Percentiles rank a stretch among this genome's conserved stretches.
These are phyloP conservation scores for Poeciliopsis gracilis DNA, from an alignment of 2,797 vertebrate species.

Conservation along the genomic window DNA sequence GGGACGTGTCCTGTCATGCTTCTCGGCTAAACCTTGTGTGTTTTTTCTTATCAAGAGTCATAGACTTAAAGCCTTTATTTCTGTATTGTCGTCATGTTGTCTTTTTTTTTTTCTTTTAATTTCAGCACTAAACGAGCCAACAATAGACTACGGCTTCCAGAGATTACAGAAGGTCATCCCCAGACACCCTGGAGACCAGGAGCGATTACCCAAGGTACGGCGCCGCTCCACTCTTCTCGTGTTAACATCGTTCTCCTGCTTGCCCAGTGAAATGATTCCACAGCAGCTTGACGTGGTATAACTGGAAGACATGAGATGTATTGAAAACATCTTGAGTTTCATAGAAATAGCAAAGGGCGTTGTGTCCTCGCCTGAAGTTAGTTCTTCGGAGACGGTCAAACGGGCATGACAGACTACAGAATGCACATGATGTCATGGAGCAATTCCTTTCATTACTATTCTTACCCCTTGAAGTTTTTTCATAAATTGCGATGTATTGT, in stretches of 20 bases:
- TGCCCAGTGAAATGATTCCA: conserved; percentile 52
- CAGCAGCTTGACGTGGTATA: conserved; percentile 48
- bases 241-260: conserved; percentile 31
- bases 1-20: conserved; percentile 26
- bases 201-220: conserved; percentile 96
- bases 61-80: conserved; percentile 44
- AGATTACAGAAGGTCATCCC: conserved; percentile 99
- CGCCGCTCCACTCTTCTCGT: conserved; percentile 47
- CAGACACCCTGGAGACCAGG: conserved; percentile 96
- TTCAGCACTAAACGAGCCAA: conserved; percentile 96
- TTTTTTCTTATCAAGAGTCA: conserved; percentile 55
- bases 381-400: conserved; percentile 34
- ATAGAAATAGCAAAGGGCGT: conserved; percentile 59
- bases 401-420: conserved; percentile 41
- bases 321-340: conserved; percentile 66
- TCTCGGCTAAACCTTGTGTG: conserved; percentile 33
- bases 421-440: conserved; percentile 47
- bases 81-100: conserved; percentile 18
- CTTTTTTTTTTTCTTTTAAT: neutral
- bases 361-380: conserved; percentile 56
- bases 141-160: conserved; percentile 99
- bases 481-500: neutral
- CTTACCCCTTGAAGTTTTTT: neutral
- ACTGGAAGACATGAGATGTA: conserved; percentile 43
- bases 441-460: conserved; percentile 19